Evolutionary conservation across 2,888 invertebrate genomes (phyloP).

Genomic region (Boloria euphrosyne): DNA sequence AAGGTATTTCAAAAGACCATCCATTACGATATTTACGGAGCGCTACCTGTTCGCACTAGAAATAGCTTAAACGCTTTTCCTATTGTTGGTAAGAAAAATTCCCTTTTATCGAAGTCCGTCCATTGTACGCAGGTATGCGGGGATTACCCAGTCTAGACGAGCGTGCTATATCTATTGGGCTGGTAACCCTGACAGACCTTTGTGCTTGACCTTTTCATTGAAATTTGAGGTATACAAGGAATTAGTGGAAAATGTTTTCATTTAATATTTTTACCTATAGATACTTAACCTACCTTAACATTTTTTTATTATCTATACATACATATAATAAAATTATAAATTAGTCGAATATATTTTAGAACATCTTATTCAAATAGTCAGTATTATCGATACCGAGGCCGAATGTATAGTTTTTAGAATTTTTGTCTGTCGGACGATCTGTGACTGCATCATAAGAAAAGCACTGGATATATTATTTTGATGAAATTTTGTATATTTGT

Average conservation of each 20-base stretch:
- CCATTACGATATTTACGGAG: background rate
- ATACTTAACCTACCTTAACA: no score
- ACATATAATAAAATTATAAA: no score
- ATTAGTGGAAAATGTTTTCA: background rate
- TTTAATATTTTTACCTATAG: no score
- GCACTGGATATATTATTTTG: no score
- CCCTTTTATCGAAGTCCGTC: constrained; percentile 49
- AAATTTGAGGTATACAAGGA: background rate
- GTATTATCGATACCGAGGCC: no score
- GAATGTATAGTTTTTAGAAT: no score
- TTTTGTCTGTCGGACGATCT: no score
- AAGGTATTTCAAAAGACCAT: background rate
- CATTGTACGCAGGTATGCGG: constrained; percentile 68
- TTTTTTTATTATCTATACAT: no score
- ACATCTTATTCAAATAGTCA: no score
- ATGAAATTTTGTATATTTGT: no score
- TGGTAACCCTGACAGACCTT: constrained; percentile 3
- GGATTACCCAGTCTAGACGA: constrained; percentile 69
- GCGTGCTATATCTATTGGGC: constrained; percentile 3
- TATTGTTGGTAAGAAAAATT: constrained; percentile 58
- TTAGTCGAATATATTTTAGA: no score
- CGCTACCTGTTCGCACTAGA: constrained; percentile 34
- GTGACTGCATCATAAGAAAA: no score
- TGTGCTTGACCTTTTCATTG: constrained; percentile 5
- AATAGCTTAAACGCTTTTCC: constrained; percentile 49